Conservation (phyloP, 1,140 invertebrate genomes). For the Halyomorpha halys region DNA sequence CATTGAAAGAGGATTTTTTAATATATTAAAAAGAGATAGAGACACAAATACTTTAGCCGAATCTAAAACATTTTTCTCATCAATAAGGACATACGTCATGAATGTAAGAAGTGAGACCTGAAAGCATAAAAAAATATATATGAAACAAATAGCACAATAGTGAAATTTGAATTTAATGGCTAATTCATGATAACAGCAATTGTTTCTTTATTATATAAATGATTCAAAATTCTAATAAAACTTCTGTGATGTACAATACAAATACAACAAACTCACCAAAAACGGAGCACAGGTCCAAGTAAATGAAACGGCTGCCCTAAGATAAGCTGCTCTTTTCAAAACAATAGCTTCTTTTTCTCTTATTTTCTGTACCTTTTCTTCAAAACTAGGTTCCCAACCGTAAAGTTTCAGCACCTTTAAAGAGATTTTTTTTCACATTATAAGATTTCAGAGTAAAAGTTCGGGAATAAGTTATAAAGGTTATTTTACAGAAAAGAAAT, state of each 20-base stretch:
- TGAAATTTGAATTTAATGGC: too few relatives aligned
- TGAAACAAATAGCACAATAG: not conserved
- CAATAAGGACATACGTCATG: slow-evolving; percentile 75
- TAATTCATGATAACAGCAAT: too few relatives aligned
- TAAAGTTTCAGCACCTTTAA: slow-evolving; percentile 70
- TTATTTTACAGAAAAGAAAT: too few relatives aligned
- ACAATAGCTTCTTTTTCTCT: slow-evolving; percentile 75
- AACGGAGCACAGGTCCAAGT: slow-evolving; percentile 94
- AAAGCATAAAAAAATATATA: slow-evolving; percentile 10
- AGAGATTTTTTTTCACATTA: too few relatives aligned
- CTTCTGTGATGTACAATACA: too few relatives aligned
- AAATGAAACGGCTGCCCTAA: slow-evolving; percentile 82
- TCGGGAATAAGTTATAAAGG: too few relatives aligned
- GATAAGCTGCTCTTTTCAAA: slow-evolving; percentile 70
- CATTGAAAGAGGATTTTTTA: slow-evolving; percentile 72
- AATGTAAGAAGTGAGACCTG: slow-evolving; percentile 87
- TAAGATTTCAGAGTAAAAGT: too few relatives aligned
- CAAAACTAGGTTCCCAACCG: slow-evolving; percentile 84
- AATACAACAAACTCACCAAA: slow-evolving; percentile 55
- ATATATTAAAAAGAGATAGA: slow-evolving; percentile 93
- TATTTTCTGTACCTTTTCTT: slow-evolving; percentile 71
- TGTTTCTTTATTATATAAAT: too few relatives aligned
- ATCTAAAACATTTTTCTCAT: slow-evolving; percentile 72
- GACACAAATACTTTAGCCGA: slow-evolving; percentile 91
- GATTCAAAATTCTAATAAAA: too few relatives aligned